These are phyloP conservation scores for Eurystomus glaucurus DNA, from an alignment of 2,797 vertebrate species.

Conservation along the genomic window DNA sequence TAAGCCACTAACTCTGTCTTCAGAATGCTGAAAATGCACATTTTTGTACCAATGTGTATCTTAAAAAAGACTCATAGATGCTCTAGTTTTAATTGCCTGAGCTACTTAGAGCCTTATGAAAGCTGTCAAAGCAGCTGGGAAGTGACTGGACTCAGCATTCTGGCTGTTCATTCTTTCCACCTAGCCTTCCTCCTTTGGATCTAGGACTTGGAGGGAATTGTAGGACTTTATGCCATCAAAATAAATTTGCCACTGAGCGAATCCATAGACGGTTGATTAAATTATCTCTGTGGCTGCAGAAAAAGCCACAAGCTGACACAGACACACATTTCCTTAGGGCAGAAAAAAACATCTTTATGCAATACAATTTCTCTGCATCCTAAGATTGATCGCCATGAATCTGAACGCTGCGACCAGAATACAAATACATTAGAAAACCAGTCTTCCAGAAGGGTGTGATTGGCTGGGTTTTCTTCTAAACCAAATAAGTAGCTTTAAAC, in stretches of 20 bases:
- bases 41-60: background rate
- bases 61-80: slow-evolving; percentile 27
- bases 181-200: background rate
- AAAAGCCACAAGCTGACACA: slow-evolving; percentile 5
- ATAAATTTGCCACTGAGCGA: background rate
- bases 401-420: background rate
- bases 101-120: slow-evolving; percentile 27
- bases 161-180: slow-evolving; percentile 19
- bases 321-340: background rate
- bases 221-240: background rate
- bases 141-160: slow-evolving; percentile 8
- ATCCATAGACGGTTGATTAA: background rate
- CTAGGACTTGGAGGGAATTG: background rate
- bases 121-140: slow-evolving; percentile 44
- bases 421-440: background rate
- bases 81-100: slow-evolving; percentile 51
- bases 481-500: background rate
- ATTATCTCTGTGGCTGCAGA: slow-evolving; percentile 40
- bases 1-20: slow-evolving; percentile 36
- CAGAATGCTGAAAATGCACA: background rate
- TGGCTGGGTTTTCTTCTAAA: background rate
- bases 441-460: background rate
- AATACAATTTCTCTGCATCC: slow-evolving; percentile 1
- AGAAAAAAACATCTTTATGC: background rate
- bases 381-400: background rate